phyloP scores from a whole-genome alignment of 1,140 invertebrate species.

The Solenopsis invicta region DNA sequence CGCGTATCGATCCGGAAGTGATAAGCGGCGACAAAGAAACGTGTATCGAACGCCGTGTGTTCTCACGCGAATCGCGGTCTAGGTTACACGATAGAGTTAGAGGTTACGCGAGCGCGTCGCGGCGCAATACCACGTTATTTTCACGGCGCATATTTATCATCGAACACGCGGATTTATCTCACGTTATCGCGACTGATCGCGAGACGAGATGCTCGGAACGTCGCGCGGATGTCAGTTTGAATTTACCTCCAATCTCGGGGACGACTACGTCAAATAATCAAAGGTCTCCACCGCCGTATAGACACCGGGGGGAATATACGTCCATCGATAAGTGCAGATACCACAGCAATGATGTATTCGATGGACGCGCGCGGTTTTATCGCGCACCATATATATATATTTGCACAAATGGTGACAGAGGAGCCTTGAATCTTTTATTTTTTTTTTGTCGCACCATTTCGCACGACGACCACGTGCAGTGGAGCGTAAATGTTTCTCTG shows the following conservation, averaged over 20 bases:
- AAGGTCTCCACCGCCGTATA: neutral
- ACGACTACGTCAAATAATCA: neutral
- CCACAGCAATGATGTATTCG: neutral
- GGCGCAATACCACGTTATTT: neutral
- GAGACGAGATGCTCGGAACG: neutral
- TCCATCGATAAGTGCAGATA: neutral
- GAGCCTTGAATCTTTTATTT: conserved; percentile 5
- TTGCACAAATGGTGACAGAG: neutral
- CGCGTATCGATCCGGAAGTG: neutral
- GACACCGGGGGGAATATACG: neutral
- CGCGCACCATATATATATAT: neutral
- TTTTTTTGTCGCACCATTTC: no score
- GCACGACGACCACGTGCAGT: neutral
- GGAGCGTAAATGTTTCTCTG: neutral
- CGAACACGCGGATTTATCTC: neutral
- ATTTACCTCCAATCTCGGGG: conserved; percentile 35
- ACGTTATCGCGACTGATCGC: neutral
- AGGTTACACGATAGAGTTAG: neutral
- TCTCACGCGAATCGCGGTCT: neutral
- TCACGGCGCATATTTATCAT: neutral
- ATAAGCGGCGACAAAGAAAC: neutral
- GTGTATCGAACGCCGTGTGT: neutral
- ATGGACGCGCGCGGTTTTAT: neutral
- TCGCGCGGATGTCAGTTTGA: neutral
- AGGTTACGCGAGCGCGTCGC: neutral